Percentiles rank a stretch among this genome's conserved stretches.
These are phyloP conservation scores for Pygocentrus nattereri DNA, from an alignment of 2,797 vertebrate genomes.

Conservation along the genomic window DNA sequence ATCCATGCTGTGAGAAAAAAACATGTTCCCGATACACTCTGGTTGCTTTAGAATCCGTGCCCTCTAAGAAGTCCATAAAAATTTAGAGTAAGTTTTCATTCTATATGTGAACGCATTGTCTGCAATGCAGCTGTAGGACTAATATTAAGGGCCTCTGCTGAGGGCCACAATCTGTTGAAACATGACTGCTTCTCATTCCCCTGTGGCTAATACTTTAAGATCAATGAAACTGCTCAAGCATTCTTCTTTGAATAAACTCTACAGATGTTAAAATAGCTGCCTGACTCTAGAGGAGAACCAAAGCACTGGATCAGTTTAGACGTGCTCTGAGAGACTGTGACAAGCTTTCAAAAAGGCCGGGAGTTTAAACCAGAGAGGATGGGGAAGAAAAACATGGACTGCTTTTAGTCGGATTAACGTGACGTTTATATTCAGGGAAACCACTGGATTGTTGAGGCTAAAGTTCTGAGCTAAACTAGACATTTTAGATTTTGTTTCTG, in stretches of 20 bases:
- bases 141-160: neutral
- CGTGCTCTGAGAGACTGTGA: neutral
- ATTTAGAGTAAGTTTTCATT: neutral
- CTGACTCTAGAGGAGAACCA: constrained; percentile 71
- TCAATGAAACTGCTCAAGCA: constrained; percentile 45
- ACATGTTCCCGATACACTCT: neutral
- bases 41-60: neutral
- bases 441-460: neutral
- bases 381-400: neutral
- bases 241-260: constrained; percentile 63
- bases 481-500: too few relatives aligned
- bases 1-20: neutral
- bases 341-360: constrained; percentile 58
- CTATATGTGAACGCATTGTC: neutral
- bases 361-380: constrained; percentile 27
- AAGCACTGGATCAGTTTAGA: constrained; percentile 73
- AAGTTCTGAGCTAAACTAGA: too few relatives aligned
- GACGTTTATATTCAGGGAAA: neutral
- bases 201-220: neutral
- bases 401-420: neutral
- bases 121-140: neutral
- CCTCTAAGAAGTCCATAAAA: neutral
- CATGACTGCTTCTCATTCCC: neutral
- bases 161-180: neutral
- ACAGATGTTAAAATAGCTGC: constrained; percentile 74